Percentiles rank a stretch among this genome's conserved stretches.
phyloP scores from a whole-genome alignment of 2,113 vertebrate genomes.

The Rhabdomys dilectus region DNA sequence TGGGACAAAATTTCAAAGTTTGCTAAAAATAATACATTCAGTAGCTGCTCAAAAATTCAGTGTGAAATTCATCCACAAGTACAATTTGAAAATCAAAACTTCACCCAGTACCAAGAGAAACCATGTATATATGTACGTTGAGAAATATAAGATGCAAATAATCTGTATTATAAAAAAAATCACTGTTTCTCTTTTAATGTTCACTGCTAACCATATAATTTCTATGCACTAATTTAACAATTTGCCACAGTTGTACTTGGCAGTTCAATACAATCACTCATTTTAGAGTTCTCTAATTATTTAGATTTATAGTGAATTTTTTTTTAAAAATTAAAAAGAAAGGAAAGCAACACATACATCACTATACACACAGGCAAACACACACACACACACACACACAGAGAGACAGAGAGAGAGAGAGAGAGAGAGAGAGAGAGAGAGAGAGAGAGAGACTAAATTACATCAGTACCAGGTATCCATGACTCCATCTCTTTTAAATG shows the following conservation, averaged over 20 bases:
- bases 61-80: conserved; percentile 49
- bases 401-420: neutral
- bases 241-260: neutral
- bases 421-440: too few species aligned
- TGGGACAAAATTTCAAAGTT: conserved; percentile 47
- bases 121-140: neutral
- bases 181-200: neutral
- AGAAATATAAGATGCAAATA: neutral
- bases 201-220: neutral
- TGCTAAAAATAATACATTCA: conserved; percentile 62
- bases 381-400: neutral
- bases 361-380: neutral
- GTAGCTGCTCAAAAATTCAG: conserved; percentile 19
- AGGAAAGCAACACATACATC: too few species aligned
- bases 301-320: neutral
- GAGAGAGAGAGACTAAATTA: neutral
- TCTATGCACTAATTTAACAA: neutral
- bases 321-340: neutral
- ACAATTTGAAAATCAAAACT: conserved; percentile 55
- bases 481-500: neutral
- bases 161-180: neutral
- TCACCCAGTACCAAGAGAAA: neutral
- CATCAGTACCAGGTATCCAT: neutral
- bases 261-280: neutral
- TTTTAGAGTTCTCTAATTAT: neutral